Base-by-base conservation (phyloP, 1,140 invertebrate genomes). In the Lordiphosa stackelbergi region DNA sequence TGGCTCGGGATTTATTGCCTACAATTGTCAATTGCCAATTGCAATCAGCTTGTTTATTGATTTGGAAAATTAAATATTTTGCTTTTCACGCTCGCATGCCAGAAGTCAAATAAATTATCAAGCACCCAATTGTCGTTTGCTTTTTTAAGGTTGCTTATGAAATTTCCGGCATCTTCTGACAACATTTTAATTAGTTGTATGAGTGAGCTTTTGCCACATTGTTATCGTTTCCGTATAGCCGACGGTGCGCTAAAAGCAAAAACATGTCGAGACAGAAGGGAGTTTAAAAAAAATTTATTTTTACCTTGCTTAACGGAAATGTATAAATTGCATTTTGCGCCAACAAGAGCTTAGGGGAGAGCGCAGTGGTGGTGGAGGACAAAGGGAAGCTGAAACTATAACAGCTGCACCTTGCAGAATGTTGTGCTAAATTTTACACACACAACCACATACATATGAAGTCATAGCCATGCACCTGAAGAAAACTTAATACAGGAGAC, bases 61-160 rank as follows among this genome's bases (percentile, higher is more conserved):
- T 69, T 83, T 83, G 77, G 77, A 83, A 83, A 83, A 83, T 83
- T 83, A 83, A 83, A 83, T 84, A 83, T 83, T 84, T 81, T 77
- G 71, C 69, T 71, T 72, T 62, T 57, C 56, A 51, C 48, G 38
- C 53, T 59, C 74, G 69, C 71, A 70, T 56, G 45, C 62, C 38
- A 45, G 68, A 72, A 63, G 56, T 53, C 53, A 57, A 69, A 69
- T 81, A 83, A 83, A 77, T 83, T 73, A 77, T 53, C 56, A 60
- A 48, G 54, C 28, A 31, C 28, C 28, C 28, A 31, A 31, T 31
- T 31, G 28, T 60, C 66, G 72, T 73, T 66, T 77, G 22, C 22
- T 24, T 24, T 5, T 6, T 1, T 24, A 5, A 6, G 4, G 64
- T 57, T 31, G 11, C 35, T 56, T 66, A 28, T 66, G 55, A 66